These are phyloP conservation scores for Drusus annulatus DNA, from an alignment of 1,140 invertebrate species.

Conservation along the genomic window DNA sequence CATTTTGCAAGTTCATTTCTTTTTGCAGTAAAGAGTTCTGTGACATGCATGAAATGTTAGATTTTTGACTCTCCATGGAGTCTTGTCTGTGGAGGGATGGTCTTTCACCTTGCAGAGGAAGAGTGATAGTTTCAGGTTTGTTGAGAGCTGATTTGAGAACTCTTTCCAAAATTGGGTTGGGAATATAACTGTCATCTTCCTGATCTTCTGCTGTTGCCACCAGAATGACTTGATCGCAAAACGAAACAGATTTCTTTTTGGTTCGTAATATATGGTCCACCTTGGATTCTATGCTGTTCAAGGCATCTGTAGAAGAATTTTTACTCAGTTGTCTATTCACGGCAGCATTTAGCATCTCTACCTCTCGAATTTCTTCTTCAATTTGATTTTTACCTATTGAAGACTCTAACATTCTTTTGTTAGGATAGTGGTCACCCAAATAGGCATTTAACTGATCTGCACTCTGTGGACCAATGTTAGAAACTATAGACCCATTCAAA, in stretches of 20 bases:
- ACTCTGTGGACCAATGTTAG: constrained; percentile 11
- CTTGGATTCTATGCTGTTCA: constrained; percentile 57
- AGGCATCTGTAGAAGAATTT: constrained; percentile 55
- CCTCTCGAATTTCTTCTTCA: constrained; percentile 71
- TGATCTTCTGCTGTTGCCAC: constrained; percentile 93
- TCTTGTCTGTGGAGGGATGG: constrained; percentile 68
- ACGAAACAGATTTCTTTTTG: constrained; percentile 94
- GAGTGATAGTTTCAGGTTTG: constrained; percentile 77
- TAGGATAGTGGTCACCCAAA: constrained; percentile 46
- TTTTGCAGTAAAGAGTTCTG: constrained; percentile 61
- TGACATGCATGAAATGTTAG: constrained; percentile 68
- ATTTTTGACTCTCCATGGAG: constrained; percentile 71
- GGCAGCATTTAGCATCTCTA: constrained; percentile 70
- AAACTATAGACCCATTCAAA: not conserved
- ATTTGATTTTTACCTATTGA: constrained; percentile 68
- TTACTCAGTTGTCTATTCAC: constrained; percentile 67
- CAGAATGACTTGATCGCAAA: constrained; percentile 93
- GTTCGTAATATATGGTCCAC: constrained; percentile 69
- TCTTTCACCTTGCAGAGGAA: constrained; percentile 67
- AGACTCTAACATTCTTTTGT: constrained; percentile 65
- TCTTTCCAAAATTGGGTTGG: constrained; percentile 90
- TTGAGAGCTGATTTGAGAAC: constrained; percentile 87
- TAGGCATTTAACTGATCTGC: constrained; percentile 44
- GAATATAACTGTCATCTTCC: constrained; percentile 91
- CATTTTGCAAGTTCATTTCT: constrained; percentile 65